Percentiles rank a stretch among this genome's conserved stretches.
Conservation (phyloP, 2,113 vertebrate species). For the Larimichthys crocea region DNA sequence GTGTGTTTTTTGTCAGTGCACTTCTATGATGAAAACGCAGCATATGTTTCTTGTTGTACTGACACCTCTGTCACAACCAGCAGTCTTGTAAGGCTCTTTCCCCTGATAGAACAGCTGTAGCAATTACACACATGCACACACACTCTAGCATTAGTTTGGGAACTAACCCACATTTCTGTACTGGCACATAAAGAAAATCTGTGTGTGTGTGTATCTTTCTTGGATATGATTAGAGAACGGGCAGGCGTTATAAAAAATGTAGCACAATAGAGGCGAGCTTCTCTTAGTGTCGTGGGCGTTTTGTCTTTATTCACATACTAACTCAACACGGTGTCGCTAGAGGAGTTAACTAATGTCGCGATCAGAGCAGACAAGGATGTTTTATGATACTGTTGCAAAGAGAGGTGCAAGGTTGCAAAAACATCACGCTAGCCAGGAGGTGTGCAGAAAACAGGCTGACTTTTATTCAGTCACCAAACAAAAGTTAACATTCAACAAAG, state of each 20-base stretch:
- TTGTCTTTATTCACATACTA: not conserved
- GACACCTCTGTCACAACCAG: conserved; percentile 53
- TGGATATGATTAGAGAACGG: conserved; percentile 4
- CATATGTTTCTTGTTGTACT: conserved; percentile 70
- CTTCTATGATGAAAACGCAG: conserved; percentile 64
- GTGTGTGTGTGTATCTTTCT: conserved; percentile 6
- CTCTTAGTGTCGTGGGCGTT: not conserved
- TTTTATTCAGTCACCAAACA: too few relatives aligned
- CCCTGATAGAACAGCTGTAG: conserved; percentile 73
- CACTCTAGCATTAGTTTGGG: conserved; percentile 12
- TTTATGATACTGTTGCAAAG: not conserved
- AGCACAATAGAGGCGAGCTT: not conserved
- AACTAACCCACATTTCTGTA: conserved; percentile 33
- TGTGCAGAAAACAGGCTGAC: too few relatives aligned
- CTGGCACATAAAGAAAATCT: conserved; percentile 7
- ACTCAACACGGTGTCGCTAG: not conserved
- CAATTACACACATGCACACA: conserved; percentile 49
- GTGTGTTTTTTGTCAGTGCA: conserved; percentile 44
- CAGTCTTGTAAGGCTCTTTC: conserved; percentile 66
- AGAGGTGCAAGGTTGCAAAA: too few relatives aligned
- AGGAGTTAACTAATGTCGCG: not conserved
- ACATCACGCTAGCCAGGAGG: too few relatives aligned
- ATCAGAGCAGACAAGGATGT: not conserved
- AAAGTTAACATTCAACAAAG: too few relatives aligned
- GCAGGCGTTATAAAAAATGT: not conserved